phyloP scores from a whole-genome alignment of 2,888 invertebrate genomes.

The Ophraella communa region DNA sequence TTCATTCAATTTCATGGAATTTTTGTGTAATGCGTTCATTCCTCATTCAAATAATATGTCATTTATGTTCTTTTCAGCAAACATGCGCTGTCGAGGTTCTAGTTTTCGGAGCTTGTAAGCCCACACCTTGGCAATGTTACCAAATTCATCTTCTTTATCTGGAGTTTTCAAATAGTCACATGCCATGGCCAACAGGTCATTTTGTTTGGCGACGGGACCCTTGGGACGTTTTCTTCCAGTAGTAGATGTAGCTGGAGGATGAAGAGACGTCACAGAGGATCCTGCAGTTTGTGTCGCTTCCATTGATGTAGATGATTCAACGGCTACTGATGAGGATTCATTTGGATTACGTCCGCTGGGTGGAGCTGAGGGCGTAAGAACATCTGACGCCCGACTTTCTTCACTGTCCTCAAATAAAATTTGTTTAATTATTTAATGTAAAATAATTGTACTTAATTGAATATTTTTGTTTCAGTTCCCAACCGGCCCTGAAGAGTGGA shows the following conservation, averaged over 20 bases:
- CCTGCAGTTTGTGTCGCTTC: slow-evolving; percentile 2
- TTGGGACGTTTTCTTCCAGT: slow-evolving; percentile 3
- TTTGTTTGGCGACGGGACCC: slow-evolving; percentile 14
- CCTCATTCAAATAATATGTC: too few species aligned
- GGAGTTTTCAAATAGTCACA: slow-evolving; percentile 4
- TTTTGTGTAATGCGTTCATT: too few species aligned
- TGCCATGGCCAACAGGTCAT: slow-evolving; percentile 7
- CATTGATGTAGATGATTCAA: background rate
- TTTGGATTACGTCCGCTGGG: background rate
- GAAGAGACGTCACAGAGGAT: slow-evolving; percentile 5
- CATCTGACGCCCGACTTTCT: background rate
- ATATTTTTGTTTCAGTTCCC: slow-evolving; percentile 17
- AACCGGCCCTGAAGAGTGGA: slow-evolving; percentile 12
- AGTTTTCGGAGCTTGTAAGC: background rate
- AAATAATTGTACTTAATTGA: background rate
- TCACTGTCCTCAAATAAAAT: slow-evolving; percentile 5
- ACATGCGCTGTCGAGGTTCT: too few species aligned
- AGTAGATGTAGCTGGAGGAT: background rate
- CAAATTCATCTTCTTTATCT: background rate
- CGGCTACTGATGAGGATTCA: background rate
- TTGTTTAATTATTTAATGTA: background rate
- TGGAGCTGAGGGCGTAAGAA: background rate
- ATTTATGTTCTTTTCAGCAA: too few species aligned
- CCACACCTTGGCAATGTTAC: slow-evolving; percentile 12
- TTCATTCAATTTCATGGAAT: too few species aligned